These are phyloP conservation scores for Stratiomys singularior DNA, from an alignment of 2,888 invertebrate genomes.

Conservation along the genomic window DNA sequence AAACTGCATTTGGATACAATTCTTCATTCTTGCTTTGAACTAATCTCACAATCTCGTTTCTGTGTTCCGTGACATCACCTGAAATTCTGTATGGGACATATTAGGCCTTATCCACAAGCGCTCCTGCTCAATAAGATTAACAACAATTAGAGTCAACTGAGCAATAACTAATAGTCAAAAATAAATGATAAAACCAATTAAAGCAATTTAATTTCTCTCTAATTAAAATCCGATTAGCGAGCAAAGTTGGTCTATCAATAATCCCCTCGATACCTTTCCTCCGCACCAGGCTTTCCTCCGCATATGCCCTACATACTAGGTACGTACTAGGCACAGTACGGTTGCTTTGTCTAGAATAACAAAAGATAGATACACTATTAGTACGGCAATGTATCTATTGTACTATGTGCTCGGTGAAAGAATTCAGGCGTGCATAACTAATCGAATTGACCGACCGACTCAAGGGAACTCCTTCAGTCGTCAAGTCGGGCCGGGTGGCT, in stretches of 20 bases:
- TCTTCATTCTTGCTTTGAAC: too few relatives aligned
- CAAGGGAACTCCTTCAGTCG: constrained; percentile 29
- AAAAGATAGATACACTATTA: not conserved
- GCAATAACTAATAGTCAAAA: not conserved
- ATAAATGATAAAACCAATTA: constrained; percentile 7
- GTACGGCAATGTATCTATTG: not conserved
- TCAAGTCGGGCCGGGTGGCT: constrained; percentile 13
- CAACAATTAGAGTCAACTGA: not conserved
- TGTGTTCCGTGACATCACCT: too few relatives aligned
- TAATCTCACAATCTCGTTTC: too few relatives aligned
- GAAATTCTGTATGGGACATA: too few relatives aligned
- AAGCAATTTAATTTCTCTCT: constrained; percentile 11
- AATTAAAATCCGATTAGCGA: constrained; percentile 31
- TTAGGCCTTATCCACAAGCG: too few relatives aligned
- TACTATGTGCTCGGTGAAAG: constrained; percentile 4
- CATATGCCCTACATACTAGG: not conserved
- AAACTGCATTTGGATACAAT: too few relatives aligned
- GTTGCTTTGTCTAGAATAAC: constrained; percentile 6
- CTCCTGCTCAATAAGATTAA: too few relatives aligned
- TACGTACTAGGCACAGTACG: not conserved
- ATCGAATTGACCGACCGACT: constrained; percentile 40
- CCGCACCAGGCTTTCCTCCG: not conserved
- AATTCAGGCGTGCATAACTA: constrained; percentile 41
- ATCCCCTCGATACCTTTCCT: not conserved
- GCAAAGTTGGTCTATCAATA: not conserved